Evolutionary conservation across 2,797 vertebrate genomes (phyloP), one percentile per base, ranked within the genome.

Genomic region (Syncerus caffer): DNA sequence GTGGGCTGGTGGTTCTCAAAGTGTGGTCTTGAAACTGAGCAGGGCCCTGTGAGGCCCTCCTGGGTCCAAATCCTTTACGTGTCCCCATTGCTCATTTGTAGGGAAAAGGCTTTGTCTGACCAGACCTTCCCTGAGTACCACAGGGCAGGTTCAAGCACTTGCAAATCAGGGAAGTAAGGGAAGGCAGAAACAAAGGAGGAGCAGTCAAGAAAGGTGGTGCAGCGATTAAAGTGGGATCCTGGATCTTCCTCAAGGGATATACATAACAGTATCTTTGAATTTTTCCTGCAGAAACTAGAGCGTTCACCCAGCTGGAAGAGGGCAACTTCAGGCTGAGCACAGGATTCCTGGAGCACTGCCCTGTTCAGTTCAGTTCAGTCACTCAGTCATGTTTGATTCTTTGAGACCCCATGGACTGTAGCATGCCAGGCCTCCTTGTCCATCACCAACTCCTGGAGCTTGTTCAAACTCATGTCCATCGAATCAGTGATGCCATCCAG

Each of bases 361-460:
- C 10, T 23, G 67, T 71, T 71, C 64, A 38, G 67, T 23, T 38
- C 64, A 38, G 64, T 38, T 71, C 64, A 71, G 5, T 23, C 1
- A 1, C 19, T 71, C 64, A 38, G 19, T 71, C 14, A 0, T 38
- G 64, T 38, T 5, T 0, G 0, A 71, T 19, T 38, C 64, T 71
- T 23, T 6, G 34, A 0, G 5, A 38, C 64, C 10, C 64, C 10
- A 23, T 38, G 19, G 64, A 38, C 34, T 71, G 34, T 64, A 71
- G 64, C 64, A 71, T 0, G 5, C 64, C 64, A 23, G 64, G 64
- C 64, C 64, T 38, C 64, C 64, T 4, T 38, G 34, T 71, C 64
- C 64, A 23, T 38, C n/a, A 71, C 64, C 64, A 38, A 38, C 34
- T 38, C 34, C 64, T 19, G n/a, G 19, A 71, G 10, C 2, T 71